Base-by-base conservation (phyloP, 1,140 invertebrate genomes). In the Drosophila sproati region DNA sequence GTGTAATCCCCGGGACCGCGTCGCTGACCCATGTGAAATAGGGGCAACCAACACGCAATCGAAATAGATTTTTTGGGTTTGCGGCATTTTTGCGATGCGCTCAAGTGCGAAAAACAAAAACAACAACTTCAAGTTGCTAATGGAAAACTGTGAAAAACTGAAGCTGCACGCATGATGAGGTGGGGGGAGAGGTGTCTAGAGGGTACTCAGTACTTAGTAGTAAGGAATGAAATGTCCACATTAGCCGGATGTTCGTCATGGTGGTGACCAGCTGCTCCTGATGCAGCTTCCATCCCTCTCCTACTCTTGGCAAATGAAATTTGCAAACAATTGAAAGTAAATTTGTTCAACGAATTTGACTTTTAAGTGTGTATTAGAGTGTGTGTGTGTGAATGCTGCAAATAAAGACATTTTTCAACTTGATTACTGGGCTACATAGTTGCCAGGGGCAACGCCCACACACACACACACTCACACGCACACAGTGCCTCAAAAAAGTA, bases 21-120 rank as follows among this genome's bases (percentile, higher is more conserved):
- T 5, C 51, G 80, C 59, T 80, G 81, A 80, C 77, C 80, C 80
- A 89, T 88, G 83, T 89, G 83, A 88, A 89, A 89, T 88, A 88
- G 85, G 86, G 85, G 85, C 86, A 72, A 56, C 77, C 78, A 60
- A 81, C 85, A 89, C 77, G 85, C 85, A 80, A 81, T 51, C 52
- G 29, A 56, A 59, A 64, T 52, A 61, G 35, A 35, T 61, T 61
- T 61, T 76, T 81, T 67, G 31, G 52, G 37, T 71, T 79, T 59
- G 47, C 43, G 51, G 66, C 7, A 51, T 54, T 55, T 47, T 37
- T 20, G 51, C 62, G 50, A 70, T 43, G 69, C 85, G 62, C 66
- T 89, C 78, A 72, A 85, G 78, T 73, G 80, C 69, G 72, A 78
- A 73, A 77, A 71, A 63, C 50, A 32, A 57, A 12, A 76, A 66